Evolutionary conservation across 2,797 vertebrate species (phyloP), one percentile per base, ranked within the genome.

Genomic region (Bryconaethiops microstoma): DNA sequence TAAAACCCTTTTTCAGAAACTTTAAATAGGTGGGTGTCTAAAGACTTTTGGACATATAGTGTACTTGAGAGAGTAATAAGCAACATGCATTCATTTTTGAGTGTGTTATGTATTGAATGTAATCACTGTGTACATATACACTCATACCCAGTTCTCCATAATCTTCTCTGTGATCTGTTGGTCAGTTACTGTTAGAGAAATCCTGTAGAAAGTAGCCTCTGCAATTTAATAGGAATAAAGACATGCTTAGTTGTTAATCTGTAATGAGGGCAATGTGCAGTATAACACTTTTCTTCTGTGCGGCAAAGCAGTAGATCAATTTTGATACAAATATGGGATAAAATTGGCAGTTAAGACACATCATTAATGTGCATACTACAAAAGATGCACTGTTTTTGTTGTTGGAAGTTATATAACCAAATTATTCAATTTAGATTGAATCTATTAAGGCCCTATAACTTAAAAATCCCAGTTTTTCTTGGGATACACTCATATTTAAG

Each of bases 161-260:
- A 88, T 88, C 74, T 95, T 90, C 8, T 82, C 90, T 0, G 88
- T 79, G 64, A 91, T 81, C 35, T 65, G n/a, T 29, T 79, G 80
- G 50, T 90, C 94, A 0, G 86, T 89, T 83, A 97, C 89, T 69
- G 82, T 86, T 78, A 98, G 85, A 0, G 92, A 92, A 60, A 97
- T 89, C 80, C 93, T 92, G 94, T 96, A 98, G 92, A 95, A 95
- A 14, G 94, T 86, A 16, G 91, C 92, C 85, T 96, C 97, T 99
- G 95, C 82, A 79, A 89, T 87, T 89, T 80, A 68, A 90, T 90
- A 87, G 35, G 86, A 39, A 59, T 86, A 40, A 65, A 6, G 67
- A 59, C 14, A 21, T 17, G 73, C 40, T 73, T 80, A 83, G 10
- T 45, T 57, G 54, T 16, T 13, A 19, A 10, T 69, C 19, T 42